Evolutionary conservation across 1,140 invertebrate species (phyloP).

Genomic region (Macrocentrus cingulum): DNA sequence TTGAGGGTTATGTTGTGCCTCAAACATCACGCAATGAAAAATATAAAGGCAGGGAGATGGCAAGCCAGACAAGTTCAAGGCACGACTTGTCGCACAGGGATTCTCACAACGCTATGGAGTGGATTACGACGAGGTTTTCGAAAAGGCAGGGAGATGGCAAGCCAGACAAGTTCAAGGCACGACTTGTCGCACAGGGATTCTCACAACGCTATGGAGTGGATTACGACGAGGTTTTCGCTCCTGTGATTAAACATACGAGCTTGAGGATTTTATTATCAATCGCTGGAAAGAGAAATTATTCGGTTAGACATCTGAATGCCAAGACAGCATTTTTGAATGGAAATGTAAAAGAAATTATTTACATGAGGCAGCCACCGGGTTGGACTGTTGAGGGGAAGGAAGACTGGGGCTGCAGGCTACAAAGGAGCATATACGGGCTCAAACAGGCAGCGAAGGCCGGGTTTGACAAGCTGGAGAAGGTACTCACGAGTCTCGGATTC

Average conservation of each 20-base stretch:
- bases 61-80: slow-evolving; percentile 37
- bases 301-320: background rate
- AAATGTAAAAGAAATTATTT: background rate
- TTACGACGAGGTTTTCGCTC: slow-evolving; percentile 28
- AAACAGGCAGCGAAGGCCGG: slow-evolving; percentile 14
- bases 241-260: background rate
- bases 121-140: slow-evolving; percentile 36
- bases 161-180: slow-evolving; percentile 40
- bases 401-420: background rate
- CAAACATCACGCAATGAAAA: too few species aligned
- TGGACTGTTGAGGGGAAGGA: background rate
- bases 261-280: background rate
- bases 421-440: background rate
- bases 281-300: background rate
- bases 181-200: slow-evolving; percentile 49
- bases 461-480: slow-evolving; percentile 13
- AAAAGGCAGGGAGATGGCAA: too few species aligned
- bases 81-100: slow-evolving; percentile 49
- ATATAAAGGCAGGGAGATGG: too few species aligned
- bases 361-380: background rate
- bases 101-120: slow-evolving; percentile 45
- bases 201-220: slow-evolving; percentile 46
- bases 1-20: too few species aligned
- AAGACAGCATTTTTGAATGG: background rate
- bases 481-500: slow-evolving; percentile 10